Base-by-base conservation (phyloP, 2,888 invertebrate species). In the Timema cristinae region DNA sequence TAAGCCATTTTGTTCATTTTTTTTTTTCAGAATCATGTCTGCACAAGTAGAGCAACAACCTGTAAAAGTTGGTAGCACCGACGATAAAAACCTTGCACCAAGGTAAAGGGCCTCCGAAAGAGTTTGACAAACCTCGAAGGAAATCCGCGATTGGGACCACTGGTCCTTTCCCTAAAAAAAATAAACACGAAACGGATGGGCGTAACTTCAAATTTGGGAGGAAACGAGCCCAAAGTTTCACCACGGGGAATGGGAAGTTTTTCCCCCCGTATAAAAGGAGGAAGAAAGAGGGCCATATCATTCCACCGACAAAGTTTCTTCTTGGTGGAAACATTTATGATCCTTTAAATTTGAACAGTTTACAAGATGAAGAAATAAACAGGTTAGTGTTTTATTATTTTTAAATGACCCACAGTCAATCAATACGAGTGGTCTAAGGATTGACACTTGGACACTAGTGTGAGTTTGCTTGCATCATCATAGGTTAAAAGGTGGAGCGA, bases 271-370 rank as follows among this genome's bases (percentile, higher is more conserved):
- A 90, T 77, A 92, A 92, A 78, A 86, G 91, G 72, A 86, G 90
- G 69, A 91, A 91, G 78, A 89, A 91, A 76, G 87, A 87, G 49
- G 71, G 71, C 10, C 59, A 70, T 71, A 88, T 92, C 76, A 92
- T 95, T 78, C 91, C 95, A 69, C 97, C 97, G 0, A 95, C 95
- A 0, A 96, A 96, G 82, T 97, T 98, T 83, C 84, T 95, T 6
- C 86, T 97, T 2, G 98, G 97, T 66, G 98, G 97, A 9, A 97
- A 95, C 82, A 97, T 97, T 77, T 92, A 92, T 77, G 98, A 98
- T 85, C 98, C 97, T 0, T 83, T 98, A 66, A 98, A 98, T 84
- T 83, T 98, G 74, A 95, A 94, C 80, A 95, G 96, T 80, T 86
- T 98, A 78, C 94, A 91, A 77, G 80, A 81, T 76, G 81, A 80